Percentiles rank a stretch among this genome's conserved stretches.
These are phyloP conservation scores for Eupithecia pulchellata DNA, from an alignment of 2,888 invertebrate species.

Conservation along the genomic window DNA sequence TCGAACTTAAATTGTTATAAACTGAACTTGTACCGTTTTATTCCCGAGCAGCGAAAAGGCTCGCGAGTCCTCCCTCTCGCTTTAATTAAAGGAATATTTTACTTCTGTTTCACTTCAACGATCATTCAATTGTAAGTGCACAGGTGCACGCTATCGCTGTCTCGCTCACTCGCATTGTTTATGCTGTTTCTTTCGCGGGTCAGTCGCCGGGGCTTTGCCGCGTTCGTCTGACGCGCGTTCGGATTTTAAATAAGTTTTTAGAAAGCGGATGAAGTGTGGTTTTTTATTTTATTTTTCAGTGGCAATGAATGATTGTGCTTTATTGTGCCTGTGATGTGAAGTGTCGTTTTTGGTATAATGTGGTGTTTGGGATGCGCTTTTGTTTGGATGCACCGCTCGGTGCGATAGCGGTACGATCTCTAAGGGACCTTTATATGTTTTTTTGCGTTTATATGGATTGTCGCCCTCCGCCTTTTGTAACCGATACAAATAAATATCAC, in stretches of 20 bases:
- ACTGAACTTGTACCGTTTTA: slow-evolving; percentile 53
- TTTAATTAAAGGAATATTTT: slow-evolving; percentile 75
- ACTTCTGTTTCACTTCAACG: slow-evolving; percentile 66
- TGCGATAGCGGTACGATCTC: slow-evolving; percentile 53
- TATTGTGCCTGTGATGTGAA: slow-evolving; percentile 52
- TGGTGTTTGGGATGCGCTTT: slow-evolving; percentile 61
- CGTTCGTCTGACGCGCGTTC: slow-evolving; percentile 57
- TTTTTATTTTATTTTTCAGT: slow-evolving; percentile 39
- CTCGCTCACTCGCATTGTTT: slow-evolving; percentile 67
- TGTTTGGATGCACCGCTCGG: slow-evolving; percentile 57
- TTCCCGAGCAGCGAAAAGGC: slow-evolving; percentile 39
- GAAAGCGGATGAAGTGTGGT: slow-evolving; percentile 60
- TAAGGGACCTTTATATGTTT: slow-evolving; percentile 47
- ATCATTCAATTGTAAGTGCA: slow-evolving; percentile 80
- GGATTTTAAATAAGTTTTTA: slow-evolving; percentile 51
- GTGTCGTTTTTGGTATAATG: slow-evolving; percentile 64
- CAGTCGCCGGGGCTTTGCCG: slow-evolving; percentile 66
- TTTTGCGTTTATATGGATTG: slow-evolving; percentile 42
- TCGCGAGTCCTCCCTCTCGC: slow-evolving; percentile 61
- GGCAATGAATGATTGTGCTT: slow-evolving; percentile 55
- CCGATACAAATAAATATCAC: neutral
- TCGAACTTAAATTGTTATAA: slow-evolving; percentile 42
- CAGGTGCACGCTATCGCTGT: slow-evolving; percentile 74
- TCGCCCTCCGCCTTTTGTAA: slow-evolving; percentile 42
- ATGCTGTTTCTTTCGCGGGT: slow-evolving; percentile 56